Evolutionary conservation across 2,888 invertebrate species (phyloP).

Genomic region (Caenorhabditis uteleia): DNA sequence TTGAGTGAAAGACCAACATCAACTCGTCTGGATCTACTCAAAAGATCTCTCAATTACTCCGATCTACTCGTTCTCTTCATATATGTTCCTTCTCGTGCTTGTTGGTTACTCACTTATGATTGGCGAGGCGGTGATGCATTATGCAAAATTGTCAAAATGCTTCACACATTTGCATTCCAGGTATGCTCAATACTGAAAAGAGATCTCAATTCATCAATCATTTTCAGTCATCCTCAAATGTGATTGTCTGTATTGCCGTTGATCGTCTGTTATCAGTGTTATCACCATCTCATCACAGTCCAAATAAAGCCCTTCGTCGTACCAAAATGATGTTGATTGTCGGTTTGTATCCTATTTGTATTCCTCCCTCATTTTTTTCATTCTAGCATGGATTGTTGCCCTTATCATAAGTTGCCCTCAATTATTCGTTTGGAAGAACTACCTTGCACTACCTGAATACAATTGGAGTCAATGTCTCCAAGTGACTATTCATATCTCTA

Average conservation of each 20-base stretch:
- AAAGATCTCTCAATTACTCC: slow-evolving; percentile 65
- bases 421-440: slow-evolving; percentile 63
- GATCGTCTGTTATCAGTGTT: slow-evolving; percentile 67
- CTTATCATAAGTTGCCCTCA: slow-evolving; percentile 60
- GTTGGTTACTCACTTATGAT: slow-evolving; percentile 68
- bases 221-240: slow-evolving; percentile 67
- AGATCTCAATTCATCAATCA: neutral
- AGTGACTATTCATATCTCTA: slow-evolving; percentile 11
- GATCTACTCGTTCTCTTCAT: slow-evolving; percentile 69
- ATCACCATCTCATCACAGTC: slow-evolving; percentile 58
- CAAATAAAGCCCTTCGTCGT: slow-evolving; percentile 56
- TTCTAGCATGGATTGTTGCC: slow-evolving; percentile 62
- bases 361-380: no score
- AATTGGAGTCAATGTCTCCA: slow-evolving; percentile 66
- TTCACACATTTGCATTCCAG: slow-evolving; percentile 67
- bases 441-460: slow-evolving; percentile 57
- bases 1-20: slow-evolving; percentile 58
- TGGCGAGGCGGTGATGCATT: slow-evolving; percentile 68
- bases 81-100: slow-evolving; percentile 62
- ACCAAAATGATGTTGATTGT: slow-evolving; percentile 59
- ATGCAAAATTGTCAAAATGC: slow-evolving; percentile 66
- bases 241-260: slow-evolving; percentile 69
- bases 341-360: slow-evolving; percentile 9
- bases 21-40: slow-evolving; percentile 67
- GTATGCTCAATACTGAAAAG: slow-evolving; percentile 26